Percentiles rank a stretch among this genome's conserved stretches.
These are phyloP conservation scores for Heliconius aoede DNA, from an alignment of 2,888 invertebrate species.

Conservation along the genomic window DNA sequence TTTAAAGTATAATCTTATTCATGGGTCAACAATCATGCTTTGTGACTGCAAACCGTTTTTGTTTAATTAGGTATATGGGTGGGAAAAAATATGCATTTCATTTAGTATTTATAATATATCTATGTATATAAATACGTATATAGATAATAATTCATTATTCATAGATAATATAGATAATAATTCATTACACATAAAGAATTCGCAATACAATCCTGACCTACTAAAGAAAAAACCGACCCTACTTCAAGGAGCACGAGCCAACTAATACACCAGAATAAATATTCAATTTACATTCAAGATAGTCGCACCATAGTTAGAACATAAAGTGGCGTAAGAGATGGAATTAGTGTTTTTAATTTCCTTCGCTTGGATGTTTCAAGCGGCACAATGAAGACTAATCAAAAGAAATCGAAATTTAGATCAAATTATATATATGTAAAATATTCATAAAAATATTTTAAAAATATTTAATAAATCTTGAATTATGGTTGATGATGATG, in stretches of 20 bases:
- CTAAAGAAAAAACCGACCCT: not conserved
- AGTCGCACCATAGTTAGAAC: slow-evolving; percentile 3
- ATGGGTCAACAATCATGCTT: too few relatives aligned
- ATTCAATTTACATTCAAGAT: slow-evolving; percentile 7
- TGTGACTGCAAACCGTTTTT: too few relatives aligned
- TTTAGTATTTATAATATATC: too few relatives aligned
- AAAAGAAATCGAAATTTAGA: not conserved
- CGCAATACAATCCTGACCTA: not conserved
- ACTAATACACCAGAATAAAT: slow-evolving; percentile 6
- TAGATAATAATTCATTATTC: not conserved
- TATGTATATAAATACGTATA: too few relatives aligned
- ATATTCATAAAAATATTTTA: slow-evolving; percentile 11
- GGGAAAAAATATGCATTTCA: too few relatives aligned
- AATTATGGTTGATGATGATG: not conserved
- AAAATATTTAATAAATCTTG: slow-evolving; percentile 15
- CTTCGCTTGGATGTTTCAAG: not conserved
- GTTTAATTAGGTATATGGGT: too few relatives aligned
- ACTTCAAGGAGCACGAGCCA: slow-evolving; percentile 6
- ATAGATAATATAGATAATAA: not conserved
- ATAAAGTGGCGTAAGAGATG: slow-evolving; percentile 20
- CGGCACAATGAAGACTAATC: slow-evolving; percentile 1
- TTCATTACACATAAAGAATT: not conserved
- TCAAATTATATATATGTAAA: not conserved
- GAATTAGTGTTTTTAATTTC: not conserved
- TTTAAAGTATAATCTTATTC: too few relatives aligned